Evolutionary conservation across 2,888 invertebrate species (phyloP).

Genomic region (Melanargia galathea): DNA sequence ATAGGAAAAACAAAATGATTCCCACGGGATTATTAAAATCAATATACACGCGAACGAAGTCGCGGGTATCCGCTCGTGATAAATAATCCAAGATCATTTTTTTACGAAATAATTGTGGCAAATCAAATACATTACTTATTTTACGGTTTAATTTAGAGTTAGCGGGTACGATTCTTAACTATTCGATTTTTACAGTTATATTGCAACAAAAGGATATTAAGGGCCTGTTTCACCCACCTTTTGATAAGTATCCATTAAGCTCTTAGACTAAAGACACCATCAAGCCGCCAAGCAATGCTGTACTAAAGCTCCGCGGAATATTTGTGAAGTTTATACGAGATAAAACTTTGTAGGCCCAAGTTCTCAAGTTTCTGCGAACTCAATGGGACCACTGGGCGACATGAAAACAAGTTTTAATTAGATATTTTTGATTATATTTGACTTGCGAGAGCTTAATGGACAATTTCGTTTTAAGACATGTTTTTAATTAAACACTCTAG

Average conservation of each 20-base stretch:
- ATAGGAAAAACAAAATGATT: too few species aligned
- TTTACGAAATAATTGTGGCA: too few species aligned
- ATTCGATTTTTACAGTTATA: too few species aligned
- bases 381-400: slow-evolving; percentile 28
- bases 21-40: too few species aligned
- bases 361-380: slow-evolving; percentile 19
- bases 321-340: slow-evolving; percentile 24
- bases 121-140: too few species aligned
- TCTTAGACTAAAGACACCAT: not conserved
- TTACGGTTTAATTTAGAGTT: too few species aligned
- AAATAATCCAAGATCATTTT: too few species aligned
- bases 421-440: slow-evolving; percentile 23
- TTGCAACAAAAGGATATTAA: too few species aligned
- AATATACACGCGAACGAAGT: too few species aligned
- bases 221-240: too few species aligned
- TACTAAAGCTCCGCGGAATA: slow-evolving; percentile 17
- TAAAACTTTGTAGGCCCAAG: slow-evolving; percentile 23
- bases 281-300: not conserved
- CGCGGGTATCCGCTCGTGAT: too few species aligned
- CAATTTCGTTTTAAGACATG: slow-evolving; percentile 19
- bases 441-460: slow-evolving; percentile 21
- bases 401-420: slow-evolving; percentile 31
- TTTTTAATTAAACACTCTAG: slow-evolving; percentile 16
- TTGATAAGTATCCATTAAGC: not conserved
- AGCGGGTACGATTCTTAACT: too few species aligned